Conservation (phyloP, 1,140 invertebrate species). For the Chrysoperla carnea region DNA sequence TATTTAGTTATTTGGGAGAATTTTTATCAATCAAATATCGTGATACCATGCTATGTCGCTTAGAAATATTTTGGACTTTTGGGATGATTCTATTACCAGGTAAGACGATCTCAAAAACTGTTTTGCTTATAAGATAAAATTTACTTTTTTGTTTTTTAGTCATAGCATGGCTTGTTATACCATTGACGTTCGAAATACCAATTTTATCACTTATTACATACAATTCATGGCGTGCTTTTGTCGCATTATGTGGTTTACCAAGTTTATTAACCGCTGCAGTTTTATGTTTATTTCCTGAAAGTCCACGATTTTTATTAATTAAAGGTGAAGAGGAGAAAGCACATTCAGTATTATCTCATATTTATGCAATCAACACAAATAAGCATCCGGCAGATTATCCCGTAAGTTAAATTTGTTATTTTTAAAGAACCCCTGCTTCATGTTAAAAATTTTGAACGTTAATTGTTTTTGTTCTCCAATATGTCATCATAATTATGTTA, state of each 20-base stretch:
- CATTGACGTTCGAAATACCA: constrained; percentile 16
- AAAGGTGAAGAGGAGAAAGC: constrained; percentile 31
- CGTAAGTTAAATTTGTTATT: constrained; percentile 17
- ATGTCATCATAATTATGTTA: too few species aligned
- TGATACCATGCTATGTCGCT: constrained; percentile 31
- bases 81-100: constrained; percentile 34
- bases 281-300: constrained; percentile 50
- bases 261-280: constrained; percentile 36
- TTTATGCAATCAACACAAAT: constrained; percentile 32
- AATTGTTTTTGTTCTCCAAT: not conserved
- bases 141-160: constrained; percentile 19
- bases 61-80: constrained; percentile 39
- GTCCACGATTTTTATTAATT: constrained; percentile 58
- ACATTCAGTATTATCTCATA: constrained; percentile 27
- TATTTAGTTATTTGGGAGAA: constrained; percentile 40
- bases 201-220: constrained; percentile 21
- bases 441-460: not conserved
- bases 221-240: constrained; percentile 54
- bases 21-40: constrained; percentile 32
- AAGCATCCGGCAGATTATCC: constrained; percentile 26
- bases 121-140: constrained; percentile 2
- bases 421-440: not conserved
- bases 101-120: constrained; percentile 10
- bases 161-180: constrained; percentile 31
- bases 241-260: constrained; percentile 41